phyloP scores from a whole-genome alignment of 2,797 vertebrate genomes.

The Amblyopsis hoosieri region DNA sequence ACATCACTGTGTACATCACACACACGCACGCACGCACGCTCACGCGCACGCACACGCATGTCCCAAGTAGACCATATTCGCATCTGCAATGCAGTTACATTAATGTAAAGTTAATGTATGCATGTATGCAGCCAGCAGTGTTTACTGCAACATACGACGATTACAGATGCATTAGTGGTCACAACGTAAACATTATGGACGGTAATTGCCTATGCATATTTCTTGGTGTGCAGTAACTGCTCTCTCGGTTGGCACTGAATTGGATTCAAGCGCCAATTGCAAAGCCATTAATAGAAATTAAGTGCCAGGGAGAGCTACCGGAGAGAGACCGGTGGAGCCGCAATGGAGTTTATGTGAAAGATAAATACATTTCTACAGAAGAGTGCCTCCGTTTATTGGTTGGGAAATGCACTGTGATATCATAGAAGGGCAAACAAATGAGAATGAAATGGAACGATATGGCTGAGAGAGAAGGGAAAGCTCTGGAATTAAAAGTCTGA shows the following conservation, averaged over 20 bases:
- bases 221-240: constrained; percentile 65
- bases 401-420: constrained; percentile 79
- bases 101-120: constrained; percentile 54
- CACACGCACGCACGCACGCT: constrained; percentile 6
- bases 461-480: constrained; percentile 59
- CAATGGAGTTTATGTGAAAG: constrained; percentile 80
- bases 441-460: constrained; percentile 71
- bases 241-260: constrained; percentile 58
- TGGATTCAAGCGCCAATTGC: constrained; percentile 75
- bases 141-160: constrained; percentile 64
- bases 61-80: constrained; percentile 6
- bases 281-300: constrained; percentile 85
- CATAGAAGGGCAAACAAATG: constrained; percentile 77
- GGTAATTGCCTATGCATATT: constrained; percentile 81
- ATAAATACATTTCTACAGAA: constrained; percentile 83
- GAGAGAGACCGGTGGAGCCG: constrained; percentile 72
- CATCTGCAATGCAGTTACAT: constrained; percentile 26
- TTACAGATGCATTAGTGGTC: constrained; percentile 67
- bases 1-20: constrained; percentile 20
- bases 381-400: constrained; percentile 81
- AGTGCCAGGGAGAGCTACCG: constrained; percentile 76
- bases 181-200: constrained; percentile 69
- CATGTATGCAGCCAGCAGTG: constrained; percentile 42
- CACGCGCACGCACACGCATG: constrained; percentile 1
- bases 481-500: constrained; percentile 63